Conservation (phyloP, 2,888 invertebrate genomes). For the Cantharis flavilabris region DNA sequence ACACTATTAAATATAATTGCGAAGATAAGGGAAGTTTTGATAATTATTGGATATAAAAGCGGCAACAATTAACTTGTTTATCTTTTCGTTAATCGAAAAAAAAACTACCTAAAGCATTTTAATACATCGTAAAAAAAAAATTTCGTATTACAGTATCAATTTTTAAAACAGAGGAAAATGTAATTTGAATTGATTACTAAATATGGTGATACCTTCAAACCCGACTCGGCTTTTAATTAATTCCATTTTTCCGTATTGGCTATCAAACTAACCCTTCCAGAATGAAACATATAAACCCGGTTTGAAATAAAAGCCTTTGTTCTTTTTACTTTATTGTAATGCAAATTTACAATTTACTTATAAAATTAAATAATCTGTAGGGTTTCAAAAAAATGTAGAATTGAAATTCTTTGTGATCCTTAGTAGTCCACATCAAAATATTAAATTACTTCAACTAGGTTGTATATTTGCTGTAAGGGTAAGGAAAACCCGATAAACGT, state of each 20-base stretch:
- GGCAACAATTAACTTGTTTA: not conserved
- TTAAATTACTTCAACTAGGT: not conserved
- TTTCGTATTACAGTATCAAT: not conserved
- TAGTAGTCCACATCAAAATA: not conserved
- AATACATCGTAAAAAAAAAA: not conserved
- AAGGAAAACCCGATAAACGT: not conserved
- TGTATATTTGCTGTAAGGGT: not conserved
- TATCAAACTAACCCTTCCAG: conserved; percentile 25
- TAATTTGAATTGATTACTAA: conserved; percentile 28
- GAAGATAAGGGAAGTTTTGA: not conserved
- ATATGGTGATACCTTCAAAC: conserved; percentile 26
- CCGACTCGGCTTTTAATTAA: conserved; percentile 27
- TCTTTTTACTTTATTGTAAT: conserved; percentile 22
- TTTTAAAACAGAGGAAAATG: conserved; percentile 19
- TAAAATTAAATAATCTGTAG: not conserved
- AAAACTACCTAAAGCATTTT: not conserved
- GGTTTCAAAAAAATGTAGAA: not conserved
- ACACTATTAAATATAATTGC: not conserved
- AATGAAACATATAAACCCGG: conserved; percentile 18
- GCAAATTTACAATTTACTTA: conserved; percentile 6
- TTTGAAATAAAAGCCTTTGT: conserved; percentile 24
- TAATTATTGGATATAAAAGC: not conserved
- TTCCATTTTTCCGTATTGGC: conserved; percentile 30
- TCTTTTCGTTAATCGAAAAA: not conserved
- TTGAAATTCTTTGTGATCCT: not conserved